A percentile compares a stretch with the other conserved stretches of the same genome.
These are phyloP conservation scores for Oreochromis niloticus DNA, from an alignment of 2,113 vertebrate species.

Conservation along the genomic window DNA sequence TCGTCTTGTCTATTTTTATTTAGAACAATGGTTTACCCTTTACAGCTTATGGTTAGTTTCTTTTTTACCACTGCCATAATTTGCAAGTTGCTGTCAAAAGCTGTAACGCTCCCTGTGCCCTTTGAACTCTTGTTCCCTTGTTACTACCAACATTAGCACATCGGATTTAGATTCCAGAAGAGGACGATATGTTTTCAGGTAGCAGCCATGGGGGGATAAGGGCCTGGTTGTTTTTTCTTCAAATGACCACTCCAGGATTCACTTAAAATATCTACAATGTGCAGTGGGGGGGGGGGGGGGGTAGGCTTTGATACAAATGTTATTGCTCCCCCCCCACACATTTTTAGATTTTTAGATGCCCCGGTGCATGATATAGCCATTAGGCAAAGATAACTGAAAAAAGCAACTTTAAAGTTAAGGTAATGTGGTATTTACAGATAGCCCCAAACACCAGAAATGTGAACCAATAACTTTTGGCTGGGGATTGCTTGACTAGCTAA, in stretches of 20 bases:
- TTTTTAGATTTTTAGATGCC: neutral
- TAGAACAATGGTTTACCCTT: neutral
- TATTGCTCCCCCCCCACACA: too few species aligned
- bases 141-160: neutral
- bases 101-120: neutral
- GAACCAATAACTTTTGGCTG: neutral
- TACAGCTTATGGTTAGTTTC: neutral
- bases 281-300: too few species aligned
- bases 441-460: neutral
- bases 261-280: neutral
- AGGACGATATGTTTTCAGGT: neutral
- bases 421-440: neutral
- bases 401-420: neutral
- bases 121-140: neutral
- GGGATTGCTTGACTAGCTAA: neutral
- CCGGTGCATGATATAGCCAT: neutral
- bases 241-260: neutral
- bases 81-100: slow-evolving; percentile 22
- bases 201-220: neutral
- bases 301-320: neutral
- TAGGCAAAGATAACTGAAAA: neutral
- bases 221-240: neutral
- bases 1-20: slow-evolving; percentile 22
- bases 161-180: slow-evolving; percentile 6
- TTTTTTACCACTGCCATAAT: neutral